Evolutionary conservation across 2,113 vertebrate species (phyloP), one percentile per base, ranked within the genome.

Genomic region (Sinosuthora webbiana): DNA sequence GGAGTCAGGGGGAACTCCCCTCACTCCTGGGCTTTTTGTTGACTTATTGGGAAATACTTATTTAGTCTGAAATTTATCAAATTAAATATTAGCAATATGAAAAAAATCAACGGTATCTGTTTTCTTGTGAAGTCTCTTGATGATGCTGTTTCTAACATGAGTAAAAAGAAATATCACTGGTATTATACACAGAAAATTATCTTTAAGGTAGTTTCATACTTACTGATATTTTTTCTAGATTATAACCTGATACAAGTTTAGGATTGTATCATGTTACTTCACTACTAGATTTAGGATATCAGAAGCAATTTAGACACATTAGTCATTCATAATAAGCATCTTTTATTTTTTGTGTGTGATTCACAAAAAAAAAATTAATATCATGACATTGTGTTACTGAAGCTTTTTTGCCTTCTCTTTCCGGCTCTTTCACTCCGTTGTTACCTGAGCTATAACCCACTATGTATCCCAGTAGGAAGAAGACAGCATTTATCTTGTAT

Each of bases 1-100:
- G 93, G 55, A 80, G 64, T 31, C 49, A 3, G n/a, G 83, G 95
- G 95, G 69, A 96, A 96, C 41, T 93, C 90, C 96, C 65, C 37
- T 93, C 37, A 53, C 88, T 96, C 94, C 94, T 96, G 92, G 90
- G 30, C 73, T 94, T 95, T 96, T 89, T 95, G 44, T 90, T 96
- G 93, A 95, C 90, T 77, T 93, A 76, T 31, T 87, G 88, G 86
- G 89, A 95, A 96, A 78, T 77, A 57, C 33, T 84, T 94, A 16
- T n/a, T 89, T 80, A 42, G 20, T 63, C 68, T 75, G 69, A 94
- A 87, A 78, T 81, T 53, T 78, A 49, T 44, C 47, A 73, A 81
- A 53, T 47, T 31, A 49, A 81, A 81, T 64, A n/a, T 24, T 44
- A 78, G 33, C 31, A 44, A 35, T 56, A 15, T 42, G 44, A 95